These are phyloP conservation scores for Triops longicaudatus DNA, from an alignment of 1,140 invertebrate genomes.

Conservation along the genomic window DNA sequence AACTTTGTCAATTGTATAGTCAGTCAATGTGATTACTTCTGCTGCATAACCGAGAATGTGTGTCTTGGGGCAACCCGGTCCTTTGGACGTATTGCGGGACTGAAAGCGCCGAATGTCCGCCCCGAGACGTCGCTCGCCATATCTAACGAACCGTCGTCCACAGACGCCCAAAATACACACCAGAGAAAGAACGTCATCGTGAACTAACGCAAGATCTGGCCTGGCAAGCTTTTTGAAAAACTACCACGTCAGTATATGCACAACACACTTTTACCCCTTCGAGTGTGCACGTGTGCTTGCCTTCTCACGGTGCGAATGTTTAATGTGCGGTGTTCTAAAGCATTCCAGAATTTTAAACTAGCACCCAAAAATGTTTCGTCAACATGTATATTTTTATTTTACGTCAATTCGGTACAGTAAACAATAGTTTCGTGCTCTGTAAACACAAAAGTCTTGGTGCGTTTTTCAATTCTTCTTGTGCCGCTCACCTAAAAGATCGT, in stretches of 20 bases:
- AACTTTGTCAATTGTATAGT: neutral
- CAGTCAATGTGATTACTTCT: neutral
- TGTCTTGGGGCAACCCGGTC: constrained; percentile 9
- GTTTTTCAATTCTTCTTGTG: neutral
- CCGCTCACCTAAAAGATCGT: neutral
- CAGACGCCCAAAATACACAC: constrained; percentile 14
- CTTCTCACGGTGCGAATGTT: neutral
- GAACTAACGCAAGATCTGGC: neutral
- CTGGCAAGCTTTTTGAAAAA: neutral
- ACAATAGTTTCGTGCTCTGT: too few species aligned
- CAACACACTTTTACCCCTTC: neutral
- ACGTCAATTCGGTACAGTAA: too few species aligned
- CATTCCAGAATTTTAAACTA: neutral
- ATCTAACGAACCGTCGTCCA: neutral
- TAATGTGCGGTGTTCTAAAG: neutral
- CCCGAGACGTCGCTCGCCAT: neutral
- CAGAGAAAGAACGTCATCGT: constrained; percentile 9
- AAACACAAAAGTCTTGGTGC: neutral
- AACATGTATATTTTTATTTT: too few species aligned
- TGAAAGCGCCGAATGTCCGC: neutral
- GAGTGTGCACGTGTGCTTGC: neutral
- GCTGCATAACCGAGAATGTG: neutral
- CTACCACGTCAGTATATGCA: neutral
- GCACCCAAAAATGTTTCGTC: neutral
- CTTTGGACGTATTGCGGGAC: neutral